Evolutionary conservation across 1,140 invertebrate genomes (phyloP).

Genomic region (Dreissena polymorpha): DNA sequence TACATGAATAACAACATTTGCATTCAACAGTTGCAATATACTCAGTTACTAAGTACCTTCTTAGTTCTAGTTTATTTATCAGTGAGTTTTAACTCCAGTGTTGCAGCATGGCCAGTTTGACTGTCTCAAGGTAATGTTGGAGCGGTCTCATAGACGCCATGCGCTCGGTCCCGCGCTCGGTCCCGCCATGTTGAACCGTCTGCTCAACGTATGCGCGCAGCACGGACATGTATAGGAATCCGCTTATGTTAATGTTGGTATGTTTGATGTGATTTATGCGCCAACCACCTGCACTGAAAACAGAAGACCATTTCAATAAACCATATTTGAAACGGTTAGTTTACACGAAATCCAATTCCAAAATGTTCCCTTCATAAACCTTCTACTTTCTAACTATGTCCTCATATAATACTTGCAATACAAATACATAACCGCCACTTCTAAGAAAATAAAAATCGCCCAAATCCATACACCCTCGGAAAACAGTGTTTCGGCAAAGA

Average conservation of each 20-base stretch:
- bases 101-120: constrained; percentile 28
- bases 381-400: no score
- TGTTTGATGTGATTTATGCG: no score
- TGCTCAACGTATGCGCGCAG: constrained; percentile 33
- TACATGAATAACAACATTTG: no score
- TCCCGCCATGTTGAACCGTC: constrained; percentile 25
- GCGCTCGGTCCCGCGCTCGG: constrained; percentile 14
- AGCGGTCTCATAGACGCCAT: constrained; percentile 31
- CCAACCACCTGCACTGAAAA: no score
- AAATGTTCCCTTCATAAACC: no score
- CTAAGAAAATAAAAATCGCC: not conserved
- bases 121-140: constrained; percentile 36
- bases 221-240: constrained; percentile 34
- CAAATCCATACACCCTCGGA: no score
- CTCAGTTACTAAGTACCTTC: not conserved
- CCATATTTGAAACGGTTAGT: no score
- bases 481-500: not conserved
- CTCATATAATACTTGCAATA: no score
- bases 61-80: not conserved
- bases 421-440: not conserved
- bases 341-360: no score
- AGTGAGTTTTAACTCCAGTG: no score
- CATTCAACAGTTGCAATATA: not conserved
- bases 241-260: no score
- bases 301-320: no score